Conservation (phyloP, 2,888 invertebrate species). For the Agrotis ipsilon region DNA sequence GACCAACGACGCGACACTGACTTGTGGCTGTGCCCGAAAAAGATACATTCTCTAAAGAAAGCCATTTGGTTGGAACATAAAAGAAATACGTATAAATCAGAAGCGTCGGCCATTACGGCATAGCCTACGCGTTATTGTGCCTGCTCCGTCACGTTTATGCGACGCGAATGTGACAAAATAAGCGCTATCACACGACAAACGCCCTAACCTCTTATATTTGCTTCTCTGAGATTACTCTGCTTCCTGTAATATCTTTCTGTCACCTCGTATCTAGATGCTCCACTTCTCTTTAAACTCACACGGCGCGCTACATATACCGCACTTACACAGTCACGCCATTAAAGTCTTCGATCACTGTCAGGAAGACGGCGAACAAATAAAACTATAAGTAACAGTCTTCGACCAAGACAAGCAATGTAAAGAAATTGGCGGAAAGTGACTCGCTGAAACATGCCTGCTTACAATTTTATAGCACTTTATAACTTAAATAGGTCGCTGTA, state of each 20-base stretch:
- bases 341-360: slow-evolving; percentile 64
- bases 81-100: slow-evolving; percentile 90
- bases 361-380: slow-evolving; percentile 59
- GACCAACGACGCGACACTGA: slow-evolving; percentile 72
- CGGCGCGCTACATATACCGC: slow-evolving; percentile 20
- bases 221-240: slow-evolving; percentile 63
- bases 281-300: slow-evolving; percentile 47
- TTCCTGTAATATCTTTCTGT: slow-evolving; percentile 51
- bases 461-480: slow-evolving; percentile 38
- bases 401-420: slow-evolving; percentile 53
- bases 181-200: slow-evolving; percentile 83
- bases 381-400: slow-evolving; percentile 56
- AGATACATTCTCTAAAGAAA: slow-evolving; percentile 83
- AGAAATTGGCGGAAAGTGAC: slow-evolving; percentile 55
- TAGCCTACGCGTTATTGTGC: slow-evolving; percentile 84
- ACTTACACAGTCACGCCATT: slow-evolving; percentile 52
- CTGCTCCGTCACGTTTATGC: slow-evolving; percentile 84
- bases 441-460: slow-evolving; percentile 43
- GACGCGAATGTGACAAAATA: slow-evolving; percentile 87
- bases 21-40: slow-evolving; percentile 77
- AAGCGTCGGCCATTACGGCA: slow-evolving; percentile 85
- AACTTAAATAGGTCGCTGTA: slow-evolving; percentile 22
- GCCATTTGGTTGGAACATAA: slow-evolving; percentile 87
- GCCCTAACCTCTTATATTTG: slow-evolving; percentile 71
- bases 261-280: slow-evolving; percentile 49